phyloP scores from a whole-genome alignment of 2,113 vertebrate genomes.

The Proterorhinus semilunaris region DNA sequence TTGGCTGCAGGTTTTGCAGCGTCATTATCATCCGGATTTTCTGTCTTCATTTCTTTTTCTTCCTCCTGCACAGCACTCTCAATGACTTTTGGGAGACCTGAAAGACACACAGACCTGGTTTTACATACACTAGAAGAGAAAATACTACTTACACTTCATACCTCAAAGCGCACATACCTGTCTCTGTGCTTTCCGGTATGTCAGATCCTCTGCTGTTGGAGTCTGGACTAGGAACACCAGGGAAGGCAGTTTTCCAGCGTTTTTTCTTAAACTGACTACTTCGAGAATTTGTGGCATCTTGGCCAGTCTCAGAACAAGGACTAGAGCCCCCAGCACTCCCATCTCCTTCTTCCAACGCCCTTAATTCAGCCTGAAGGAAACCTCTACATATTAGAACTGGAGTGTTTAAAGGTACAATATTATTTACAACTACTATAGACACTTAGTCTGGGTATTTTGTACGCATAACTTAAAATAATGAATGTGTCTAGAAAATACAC shows the following conservation, averaged over 20 bases:
- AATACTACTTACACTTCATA: neutral
- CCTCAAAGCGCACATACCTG: constrained; percentile 65
- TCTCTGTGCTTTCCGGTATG: constrained; percentile 77
- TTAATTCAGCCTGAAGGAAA: constrained; percentile 87
- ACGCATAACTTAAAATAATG: too few relatives aligned
- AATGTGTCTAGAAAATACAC: too few relatives aligned
- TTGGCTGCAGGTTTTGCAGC: constrained; percentile 74
- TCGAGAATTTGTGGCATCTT: constrained; percentile 77
- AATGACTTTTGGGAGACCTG: constrained; percentile 63
- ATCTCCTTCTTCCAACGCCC: constrained; percentile 93
- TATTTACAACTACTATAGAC: too few relatives aligned
- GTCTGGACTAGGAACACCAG: constrained; percentile 84
- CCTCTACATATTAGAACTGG: neutral
- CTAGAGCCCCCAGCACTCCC: constrained; percentile 89
- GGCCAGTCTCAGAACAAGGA: constrained; percentile 89
- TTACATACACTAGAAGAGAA: neutral
- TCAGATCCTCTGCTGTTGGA: constrained; percentile 83
- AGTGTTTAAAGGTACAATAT: too few relatives aligned
- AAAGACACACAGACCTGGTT: constrained; percentile 12
- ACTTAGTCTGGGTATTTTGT: too few relatives aligned
- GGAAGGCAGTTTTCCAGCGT: constrained; percentile 91
- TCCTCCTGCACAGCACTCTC: constrained; percentile 77
- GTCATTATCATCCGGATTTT: constrained; percentile 77
- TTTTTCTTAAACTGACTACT: constrained; percentile 76
- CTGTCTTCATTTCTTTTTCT: constrained; percentile 77